A percentile compares a stretch with the other conserved stretches of the same genome.
Evolutionary conservation across 2,113 vertebrate species (phyloP).

Genomic region (Podarcis raffonei): DNA sequence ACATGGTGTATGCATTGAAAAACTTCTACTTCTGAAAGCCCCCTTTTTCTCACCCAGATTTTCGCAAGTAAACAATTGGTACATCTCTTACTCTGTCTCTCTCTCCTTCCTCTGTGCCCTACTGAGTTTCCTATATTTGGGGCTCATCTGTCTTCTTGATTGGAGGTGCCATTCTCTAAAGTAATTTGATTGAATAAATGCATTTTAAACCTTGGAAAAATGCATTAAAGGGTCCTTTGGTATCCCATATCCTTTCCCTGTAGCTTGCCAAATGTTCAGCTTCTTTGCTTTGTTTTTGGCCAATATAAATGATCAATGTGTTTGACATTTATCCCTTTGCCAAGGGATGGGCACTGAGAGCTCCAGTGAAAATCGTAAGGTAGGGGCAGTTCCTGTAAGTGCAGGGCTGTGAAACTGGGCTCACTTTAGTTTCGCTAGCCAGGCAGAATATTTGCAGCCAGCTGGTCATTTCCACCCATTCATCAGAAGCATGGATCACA

Average conservation of each 20-base stretch:
- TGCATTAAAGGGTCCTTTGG: constrained; percentile 28
- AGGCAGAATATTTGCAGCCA: not conserved
- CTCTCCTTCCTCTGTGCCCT: not conserved
- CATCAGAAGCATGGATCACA: not conserved
- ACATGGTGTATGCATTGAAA: no score
- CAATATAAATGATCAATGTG: constrained; percentile 52
- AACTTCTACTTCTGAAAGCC: no score
- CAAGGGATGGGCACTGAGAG: constrained; percentile 29
- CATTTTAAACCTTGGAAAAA: constrained; percentile 44
- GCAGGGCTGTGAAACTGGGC: not conserved
- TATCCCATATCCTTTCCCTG: constrained; percentile 21
- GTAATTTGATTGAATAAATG: constrained; percentile 31
- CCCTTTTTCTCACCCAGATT: no score
- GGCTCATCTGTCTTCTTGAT: constrained; percentile 7
- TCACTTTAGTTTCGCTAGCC: not conserved
- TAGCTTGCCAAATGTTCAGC: constrained; percentile 47
- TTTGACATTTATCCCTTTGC: constrained; percentile 56
- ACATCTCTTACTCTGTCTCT: not conserved
- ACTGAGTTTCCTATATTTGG: not conserved
- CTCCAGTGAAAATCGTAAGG: constrained; percentile 53
- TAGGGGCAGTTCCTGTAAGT: not conserved
- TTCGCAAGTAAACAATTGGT: not conserved
- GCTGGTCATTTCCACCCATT: not conserved
- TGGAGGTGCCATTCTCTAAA: not conserved
- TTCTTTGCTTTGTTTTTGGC: constrained; percentile 25